Percentiles rank a stretch among this genome's conserved stretches.
Evolutionary conservation across 92 coral and sea anemone species (phyloP).

Genomic region (Actinostola sp.): DNA sequence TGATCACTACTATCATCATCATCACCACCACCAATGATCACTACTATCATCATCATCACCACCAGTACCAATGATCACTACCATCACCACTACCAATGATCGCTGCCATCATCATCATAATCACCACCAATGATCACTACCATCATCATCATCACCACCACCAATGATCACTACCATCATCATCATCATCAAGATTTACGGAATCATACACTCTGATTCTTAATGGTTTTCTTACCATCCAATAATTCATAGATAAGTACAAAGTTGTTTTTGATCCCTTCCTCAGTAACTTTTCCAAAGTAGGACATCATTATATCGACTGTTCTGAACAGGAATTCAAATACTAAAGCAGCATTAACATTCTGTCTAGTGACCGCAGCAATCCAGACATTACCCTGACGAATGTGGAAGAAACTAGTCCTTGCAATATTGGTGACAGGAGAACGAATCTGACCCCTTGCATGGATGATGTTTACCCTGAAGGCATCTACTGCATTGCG

Average conservation of each 20-base stretch:
- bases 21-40: no score
- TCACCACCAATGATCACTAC: no score
- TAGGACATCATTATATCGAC: slow-evolving; percentile 98
- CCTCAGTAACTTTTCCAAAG: slow-evolving; percentile 99
- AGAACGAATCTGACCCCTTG: slow-evolving; percentile 96
- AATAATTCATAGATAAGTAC: slow-evolving; percentile 95
- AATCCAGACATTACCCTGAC: slow-evolving; percentile 99
- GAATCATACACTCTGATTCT: no score
- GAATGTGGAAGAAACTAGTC: slow-evolving; percentile 96
- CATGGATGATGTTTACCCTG: slow-evolving; percentile 98
- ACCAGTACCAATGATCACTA: no score
- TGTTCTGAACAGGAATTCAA: slow-evolving; percentile 93
- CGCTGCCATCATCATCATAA: no score
- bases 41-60: no score
- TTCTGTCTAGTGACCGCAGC: slow-evolving; percentile 99
- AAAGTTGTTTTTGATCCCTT: slow-evolving; percentile 97
- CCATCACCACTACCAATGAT: no score
- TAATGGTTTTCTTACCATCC: slow-evolving; percentile 91
- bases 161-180: no score
- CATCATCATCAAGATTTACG: no score
- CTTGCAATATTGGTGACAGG: slow-evolving; percentile 99
- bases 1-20: no score
- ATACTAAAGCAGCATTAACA: slow-evolving; percentile 98
- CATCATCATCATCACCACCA: no score
- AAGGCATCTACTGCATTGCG: slow-evolving; percentile 99